Evolutionary conservation across 2,888 invertebrate species (phyloP).

Genomic region (Acleris emargana): DNA sequence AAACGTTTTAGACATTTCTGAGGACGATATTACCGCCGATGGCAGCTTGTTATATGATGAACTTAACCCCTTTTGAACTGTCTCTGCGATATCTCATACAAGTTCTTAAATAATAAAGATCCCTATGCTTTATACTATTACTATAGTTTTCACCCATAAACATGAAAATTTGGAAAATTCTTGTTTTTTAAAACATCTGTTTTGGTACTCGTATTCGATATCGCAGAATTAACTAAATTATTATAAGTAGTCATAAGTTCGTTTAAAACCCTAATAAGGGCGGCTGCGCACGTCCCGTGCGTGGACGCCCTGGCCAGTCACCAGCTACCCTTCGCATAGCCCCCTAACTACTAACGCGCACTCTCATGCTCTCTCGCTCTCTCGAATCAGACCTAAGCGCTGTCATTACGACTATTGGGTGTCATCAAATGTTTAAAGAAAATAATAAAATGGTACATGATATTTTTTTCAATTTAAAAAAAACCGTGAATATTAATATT

Average conservation of each 20-base stretch:
- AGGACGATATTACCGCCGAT: no score
- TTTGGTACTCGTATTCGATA: neutral
- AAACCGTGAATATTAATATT: no score
- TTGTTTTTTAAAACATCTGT: neutral
- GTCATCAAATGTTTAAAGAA: neutral
- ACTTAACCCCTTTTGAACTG: no score
- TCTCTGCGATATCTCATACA: no score
- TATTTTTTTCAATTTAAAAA: no score
- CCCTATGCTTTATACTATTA: no score
- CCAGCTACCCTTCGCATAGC: slow-evolving; percentile 27
- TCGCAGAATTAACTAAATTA: neutral
- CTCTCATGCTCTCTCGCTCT: slow-evolving; percentile 27
- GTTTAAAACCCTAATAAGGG: neutral
- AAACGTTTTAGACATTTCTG: no score
- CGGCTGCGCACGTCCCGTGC: slow-evolving; percentile 6
- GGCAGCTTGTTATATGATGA: no score
- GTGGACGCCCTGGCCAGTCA: slow-evolving; percentile 11
- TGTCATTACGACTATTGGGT: neutral
- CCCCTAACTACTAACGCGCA: slow-evolving; percentile 20
- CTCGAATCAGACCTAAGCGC: neutral
- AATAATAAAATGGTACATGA: slow-evolving; percentile 12
- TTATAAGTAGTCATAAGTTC: neutral
- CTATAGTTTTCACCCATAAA: no score
- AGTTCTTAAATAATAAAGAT: no score
- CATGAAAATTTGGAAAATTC: no score